These are phyloP conservation scores for Scalopus aquaticus DNA, from an alignment of 2,113 vertebrate species.

Conservation along the genomic window DNA sequence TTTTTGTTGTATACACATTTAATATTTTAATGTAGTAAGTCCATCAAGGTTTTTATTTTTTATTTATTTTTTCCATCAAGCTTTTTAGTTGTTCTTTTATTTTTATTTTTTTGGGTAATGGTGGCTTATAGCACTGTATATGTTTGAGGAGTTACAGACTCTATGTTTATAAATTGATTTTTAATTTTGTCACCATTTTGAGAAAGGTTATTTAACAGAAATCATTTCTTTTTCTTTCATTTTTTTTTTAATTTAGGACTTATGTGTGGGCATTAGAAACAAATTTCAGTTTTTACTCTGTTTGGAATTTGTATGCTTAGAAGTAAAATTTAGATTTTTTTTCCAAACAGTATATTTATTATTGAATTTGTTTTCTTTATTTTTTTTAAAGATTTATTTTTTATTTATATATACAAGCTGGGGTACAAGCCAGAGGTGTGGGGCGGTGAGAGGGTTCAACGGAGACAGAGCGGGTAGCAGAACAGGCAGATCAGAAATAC, in stretches of 20 bases:
- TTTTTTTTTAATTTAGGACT: too few species aligned
- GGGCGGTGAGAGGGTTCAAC: too few species aligned
- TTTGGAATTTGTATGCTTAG: background rate
- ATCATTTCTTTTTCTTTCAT: background rate
- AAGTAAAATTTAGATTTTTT: background rate
- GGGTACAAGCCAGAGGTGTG: too few species aligned
- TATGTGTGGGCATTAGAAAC: background rate
- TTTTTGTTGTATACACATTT: background rate
- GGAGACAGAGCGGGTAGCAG: too few species aligned
- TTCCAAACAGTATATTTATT: background rate
- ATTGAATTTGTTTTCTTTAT: background rate
- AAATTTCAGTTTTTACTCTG: background rate
- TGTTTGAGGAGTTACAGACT: too few species aligned
- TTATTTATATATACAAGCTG: too few species aligned
- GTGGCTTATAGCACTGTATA: too few species aligned
- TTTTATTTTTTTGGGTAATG: too few species aligned
- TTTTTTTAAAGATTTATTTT: too few species aligned
- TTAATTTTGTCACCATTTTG: background rate
- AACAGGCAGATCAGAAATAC: too few species aligned
- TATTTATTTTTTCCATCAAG: background rate
- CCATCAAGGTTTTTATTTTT: background rate
- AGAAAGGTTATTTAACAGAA: background rate
- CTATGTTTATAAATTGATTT: too few species aligned
- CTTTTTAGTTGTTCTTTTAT: background rate
- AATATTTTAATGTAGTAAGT: background rate